Base-by-base conservation (phyloP, 2,797 vertebrate genomes). In the Antrozous pallidus region DNA sequence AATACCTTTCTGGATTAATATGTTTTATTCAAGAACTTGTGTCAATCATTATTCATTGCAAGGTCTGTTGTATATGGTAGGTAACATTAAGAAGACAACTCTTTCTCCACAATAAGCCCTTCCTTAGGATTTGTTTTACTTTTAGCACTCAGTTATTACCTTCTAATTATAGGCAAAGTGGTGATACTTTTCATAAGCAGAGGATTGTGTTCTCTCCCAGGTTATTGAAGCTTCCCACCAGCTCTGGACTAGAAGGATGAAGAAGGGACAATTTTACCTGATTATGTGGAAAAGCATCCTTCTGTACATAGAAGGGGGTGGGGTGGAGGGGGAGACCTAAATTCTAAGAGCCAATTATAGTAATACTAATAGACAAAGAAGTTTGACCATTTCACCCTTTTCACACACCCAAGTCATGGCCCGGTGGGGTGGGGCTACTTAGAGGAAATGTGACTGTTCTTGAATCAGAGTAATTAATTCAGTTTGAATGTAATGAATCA, bases 381-480 rank as follows among this genome's bases (percentile, higher is more conserved):
- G 12, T 45, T 86, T 83, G 58, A 61, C 26, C 67, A 2, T 26
- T 9, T 42, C 47, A 2, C 12, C 56, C n/a, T 67, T 20, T 47
- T 77, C 17, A 45, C 8, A 54, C 11, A 17, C 28, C 33, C n/a
- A n/a, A 91, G 90, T 80, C 73, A 5, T 78, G 20, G 17, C 26
- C 58, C 31, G 58, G 22, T 45, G 5, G 45, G 47, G 36, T 2
- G 11, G 26, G 45, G 8, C 58, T 67, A n/a, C 42, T 80, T 65
- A 71, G 47, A 87, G 67, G 75, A 94, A 40, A 56, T 83, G 33
- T 28, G 33, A 63, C 70, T 88, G 73, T 84, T 95, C 81, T 78
- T 54, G 36, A 90, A 77, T 80, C 54, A 78, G 33, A 77, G 90
- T 75, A 88, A 87, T 94, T 75, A 88, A 87, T 94, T 91, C 69